These are phyloP conservation scores for Naja naja DNA, from an alignment of 2,113 vertebrate species.

Conservation along the genomic window DNA sequence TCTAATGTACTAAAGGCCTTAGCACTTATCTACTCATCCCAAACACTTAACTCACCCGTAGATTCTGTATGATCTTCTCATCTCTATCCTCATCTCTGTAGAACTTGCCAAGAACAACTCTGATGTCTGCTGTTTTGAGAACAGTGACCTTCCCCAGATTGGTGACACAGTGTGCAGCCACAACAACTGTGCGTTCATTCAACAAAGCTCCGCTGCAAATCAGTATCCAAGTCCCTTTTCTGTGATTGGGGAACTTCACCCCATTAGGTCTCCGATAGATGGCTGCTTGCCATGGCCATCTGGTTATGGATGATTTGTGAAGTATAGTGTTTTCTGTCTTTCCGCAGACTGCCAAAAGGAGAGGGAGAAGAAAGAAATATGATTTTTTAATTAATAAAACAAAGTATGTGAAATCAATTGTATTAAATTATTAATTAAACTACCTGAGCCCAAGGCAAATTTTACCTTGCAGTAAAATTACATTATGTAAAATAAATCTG, in stretches of 20 bases:
- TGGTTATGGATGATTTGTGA: constrained; percentile 72
- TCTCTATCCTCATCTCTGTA: constrained; percentile 84
- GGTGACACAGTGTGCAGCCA: constrained; percentile 93
- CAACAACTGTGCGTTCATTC: constrained; percentile 89
- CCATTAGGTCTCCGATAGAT: constrained; percentile 80
- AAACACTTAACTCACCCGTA: constrained; percentile 77
- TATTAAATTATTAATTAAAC: neutral
- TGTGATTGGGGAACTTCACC: constrained; percentile 64
- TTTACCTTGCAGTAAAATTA: constrained; percentile 5
- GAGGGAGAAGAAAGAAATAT: constrained; percentile 18
- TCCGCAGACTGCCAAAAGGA: constrained; percentile 83
- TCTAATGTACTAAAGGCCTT: neutral
- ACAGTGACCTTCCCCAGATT: constrained; percentile 85
- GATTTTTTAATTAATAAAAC: neutral
- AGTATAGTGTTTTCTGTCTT: constrained; percentile 82
- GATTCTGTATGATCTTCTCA: constrained; percentile 84
- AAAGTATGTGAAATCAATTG: neutral
- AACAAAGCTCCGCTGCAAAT: constrained; percentile 94
- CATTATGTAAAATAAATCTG: neutral
- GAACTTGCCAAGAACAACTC: constrained; percentile 90
- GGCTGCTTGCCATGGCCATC: constrained; percentile 95
- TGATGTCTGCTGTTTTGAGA: constrained; percentile 82
- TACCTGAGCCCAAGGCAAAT: neutral
- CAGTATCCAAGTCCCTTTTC: constrained; percentile 84
- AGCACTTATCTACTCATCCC: neutral